phyloP scores from a whole-genome alignment of 2,113 vertebrate species.

The Pantherophis guttatus region DNA sequence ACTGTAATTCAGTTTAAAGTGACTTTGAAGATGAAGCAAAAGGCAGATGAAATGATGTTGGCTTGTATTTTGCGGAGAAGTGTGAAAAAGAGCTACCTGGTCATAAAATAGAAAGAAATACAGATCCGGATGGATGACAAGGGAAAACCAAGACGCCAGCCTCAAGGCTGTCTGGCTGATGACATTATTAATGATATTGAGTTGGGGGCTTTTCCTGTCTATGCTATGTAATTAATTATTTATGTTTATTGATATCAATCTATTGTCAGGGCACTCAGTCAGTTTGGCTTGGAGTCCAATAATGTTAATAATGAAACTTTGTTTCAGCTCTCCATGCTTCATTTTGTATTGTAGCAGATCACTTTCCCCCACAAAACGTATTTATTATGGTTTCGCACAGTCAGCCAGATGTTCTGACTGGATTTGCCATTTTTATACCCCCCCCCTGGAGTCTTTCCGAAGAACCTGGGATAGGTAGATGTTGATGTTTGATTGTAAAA shows the following conservation, averaged over 20 bases:
- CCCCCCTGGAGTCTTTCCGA: neutral
- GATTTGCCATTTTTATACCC: neutral
- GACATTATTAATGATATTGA: neutral
- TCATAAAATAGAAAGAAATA: neutral
- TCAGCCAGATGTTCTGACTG: neutral
- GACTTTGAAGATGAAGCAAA: neutral
- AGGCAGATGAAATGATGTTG: neutral
- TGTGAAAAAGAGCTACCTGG: neutral
- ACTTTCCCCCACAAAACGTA: neutral
- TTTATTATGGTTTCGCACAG: neutral
- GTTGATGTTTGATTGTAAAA: neutral
- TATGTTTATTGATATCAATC: neutral
- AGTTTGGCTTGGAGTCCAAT: neutral
- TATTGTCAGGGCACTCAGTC: neutral
- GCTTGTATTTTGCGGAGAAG: neutral
- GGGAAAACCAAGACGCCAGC: neutral
- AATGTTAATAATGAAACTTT: neutral
- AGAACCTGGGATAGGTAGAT: neutral
- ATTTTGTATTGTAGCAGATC: neutral
- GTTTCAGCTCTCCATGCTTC: neutral
- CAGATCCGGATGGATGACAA: neutral
- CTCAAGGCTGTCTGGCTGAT: neutral
- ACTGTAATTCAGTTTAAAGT: neutral
- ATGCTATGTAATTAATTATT: neutral
- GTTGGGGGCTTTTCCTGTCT: neutral